These are phyloP conservation scores for Priocnemis perturbator DNA, from an alignment of 2,888 invertebrate species.

Conservation along the genomic window DNA sequence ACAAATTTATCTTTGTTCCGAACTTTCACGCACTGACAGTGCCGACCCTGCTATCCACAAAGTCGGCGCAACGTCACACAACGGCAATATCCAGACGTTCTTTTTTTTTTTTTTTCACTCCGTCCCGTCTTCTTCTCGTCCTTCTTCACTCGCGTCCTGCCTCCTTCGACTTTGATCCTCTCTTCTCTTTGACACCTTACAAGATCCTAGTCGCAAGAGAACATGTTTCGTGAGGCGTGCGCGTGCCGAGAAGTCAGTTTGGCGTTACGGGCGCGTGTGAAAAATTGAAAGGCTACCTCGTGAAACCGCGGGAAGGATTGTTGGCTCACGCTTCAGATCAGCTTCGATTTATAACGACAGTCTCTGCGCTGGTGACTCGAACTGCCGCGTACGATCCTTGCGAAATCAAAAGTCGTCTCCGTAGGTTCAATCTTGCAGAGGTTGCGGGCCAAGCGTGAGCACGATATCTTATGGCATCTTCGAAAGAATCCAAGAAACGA, in stretches of 20 bases:
- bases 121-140: not conserved
- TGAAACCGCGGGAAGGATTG: conserved; percentile 25
- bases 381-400: no score
- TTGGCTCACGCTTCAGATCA: conserved; percentile 12
- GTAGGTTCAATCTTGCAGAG: no score
- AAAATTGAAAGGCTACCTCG: conserved; percentile 43
- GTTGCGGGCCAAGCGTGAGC: no score
- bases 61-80: conserved; percentile 36
- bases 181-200: not conserved
- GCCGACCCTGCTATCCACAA: conserved; percentile 32
- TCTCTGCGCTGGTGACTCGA: no score
- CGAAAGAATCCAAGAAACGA: no score
- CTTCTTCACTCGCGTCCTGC: conserved; percentile 3
- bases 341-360: conserved; percentile 45
- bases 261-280: conserved; percentile 24
- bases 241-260: conserved; percentile 3
- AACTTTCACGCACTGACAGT: conserved; percentile 68
- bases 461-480: no score
- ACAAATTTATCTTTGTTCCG: conserved; percentile 71
- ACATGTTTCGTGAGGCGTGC: not conserved
- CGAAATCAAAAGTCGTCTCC: no score
- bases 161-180: no score
- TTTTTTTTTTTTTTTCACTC: conserved; percentile 38
- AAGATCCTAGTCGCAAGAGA: conserved; percentile 22
- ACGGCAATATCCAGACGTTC: conserved; percentile 41